A percentile compares a stretch with the other conserved stretches of the same genome.
Conservation (phyloP, 2,888 invertebrate species). For the Sussaba pulchella region DNA sequence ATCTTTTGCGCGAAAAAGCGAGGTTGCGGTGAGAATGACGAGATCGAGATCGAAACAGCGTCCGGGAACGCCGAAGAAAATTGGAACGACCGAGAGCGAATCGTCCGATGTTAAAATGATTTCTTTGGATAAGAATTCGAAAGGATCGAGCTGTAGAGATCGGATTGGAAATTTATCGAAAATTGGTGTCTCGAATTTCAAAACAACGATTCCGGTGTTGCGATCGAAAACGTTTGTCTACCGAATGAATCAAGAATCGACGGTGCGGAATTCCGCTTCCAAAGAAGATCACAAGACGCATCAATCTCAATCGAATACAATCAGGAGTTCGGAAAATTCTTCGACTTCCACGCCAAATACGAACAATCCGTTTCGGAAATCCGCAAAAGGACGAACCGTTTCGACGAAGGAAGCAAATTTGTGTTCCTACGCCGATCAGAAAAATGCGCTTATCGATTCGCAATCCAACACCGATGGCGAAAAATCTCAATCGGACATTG, state of each 20-base stretch:
- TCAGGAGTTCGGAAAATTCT: slow-evolving; percentile 1
- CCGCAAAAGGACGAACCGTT: background rate
- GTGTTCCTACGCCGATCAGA: slow-evolving; percentile 9
- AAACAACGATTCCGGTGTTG: slow-evolving; percentile 40
- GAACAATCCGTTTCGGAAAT: slow-evolving; percentile 18
- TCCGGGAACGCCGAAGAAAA: slow-evolving; percentile 39
- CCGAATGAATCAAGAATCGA: slow-evolving; percentile 12
- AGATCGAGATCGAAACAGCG: slow-evolving; percentile 31
- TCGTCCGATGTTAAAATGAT: background rate
- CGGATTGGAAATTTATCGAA: background rate
- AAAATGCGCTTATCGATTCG: slow-evolving; percentile 25
- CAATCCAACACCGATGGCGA: slow-evolving; percentile 25
- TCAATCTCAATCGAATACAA: background rate
- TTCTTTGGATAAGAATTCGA: background rate
- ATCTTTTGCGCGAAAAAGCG: slow-evolving; percentile 6
- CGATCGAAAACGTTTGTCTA: slow-evolving; percentile 61
- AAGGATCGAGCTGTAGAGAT: background rate
- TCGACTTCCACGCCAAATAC: background rate
- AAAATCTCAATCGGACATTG: slow-evolving; percentile 14
- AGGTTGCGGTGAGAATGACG: slow-evolving; percentile 6
- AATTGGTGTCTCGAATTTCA: slow-evolving; percentile 6
- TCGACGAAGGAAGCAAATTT: background rate
- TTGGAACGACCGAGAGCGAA: background rate
- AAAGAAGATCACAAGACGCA: slow-evolving; percentile 8
- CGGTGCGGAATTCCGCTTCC: background rate